phyloP scores from a whole-genome alignment of 2,113 vertebrate genomes.

The Tylochromis polylepis region DNA sequence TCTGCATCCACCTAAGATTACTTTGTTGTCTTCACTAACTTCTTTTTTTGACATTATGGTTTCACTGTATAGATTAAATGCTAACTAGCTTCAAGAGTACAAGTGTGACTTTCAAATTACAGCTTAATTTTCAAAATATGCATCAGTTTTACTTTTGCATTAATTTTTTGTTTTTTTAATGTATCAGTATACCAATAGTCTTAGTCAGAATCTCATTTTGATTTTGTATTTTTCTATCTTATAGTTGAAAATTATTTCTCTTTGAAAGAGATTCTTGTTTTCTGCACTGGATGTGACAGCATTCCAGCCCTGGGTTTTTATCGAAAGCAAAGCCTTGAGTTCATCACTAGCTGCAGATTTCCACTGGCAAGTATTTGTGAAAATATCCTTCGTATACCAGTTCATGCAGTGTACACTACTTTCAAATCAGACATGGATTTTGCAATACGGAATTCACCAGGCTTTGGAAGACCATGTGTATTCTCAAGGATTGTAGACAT shows the following conservation, averaged over 20 bases:
- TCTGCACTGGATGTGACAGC: neutral
- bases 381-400: too few species aligned
- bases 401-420: too few species aligned
- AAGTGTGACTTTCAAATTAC: neutral
- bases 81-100: neutral
- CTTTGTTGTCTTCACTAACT: too few species aligned
- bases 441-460: too few species aligned
- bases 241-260: neutral
- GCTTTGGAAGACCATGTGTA: too few species aligned
- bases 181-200: neutral
- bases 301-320: neutral
- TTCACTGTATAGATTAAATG: fast-evolving
- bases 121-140: neutral
- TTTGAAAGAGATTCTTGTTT: neutral
- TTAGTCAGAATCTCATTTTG: neutral
- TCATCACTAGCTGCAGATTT: too few species aligned
- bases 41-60: neutral
- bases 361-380: too few species aligned
- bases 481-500: too few species aligned
- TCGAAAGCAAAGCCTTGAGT: too few species aligned
- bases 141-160: neutral
- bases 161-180: neutral
- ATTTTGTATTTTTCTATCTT: neutral
- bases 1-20: too few species aligned
- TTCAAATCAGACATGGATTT: too few species aligned